Percentiles rank a stretch among this genome's conserved stretches.
Evolutionary conservation across 2,888 invertebrate genomes (phyloP).

Genomic region (Himalopsyche anomala): DNA sequence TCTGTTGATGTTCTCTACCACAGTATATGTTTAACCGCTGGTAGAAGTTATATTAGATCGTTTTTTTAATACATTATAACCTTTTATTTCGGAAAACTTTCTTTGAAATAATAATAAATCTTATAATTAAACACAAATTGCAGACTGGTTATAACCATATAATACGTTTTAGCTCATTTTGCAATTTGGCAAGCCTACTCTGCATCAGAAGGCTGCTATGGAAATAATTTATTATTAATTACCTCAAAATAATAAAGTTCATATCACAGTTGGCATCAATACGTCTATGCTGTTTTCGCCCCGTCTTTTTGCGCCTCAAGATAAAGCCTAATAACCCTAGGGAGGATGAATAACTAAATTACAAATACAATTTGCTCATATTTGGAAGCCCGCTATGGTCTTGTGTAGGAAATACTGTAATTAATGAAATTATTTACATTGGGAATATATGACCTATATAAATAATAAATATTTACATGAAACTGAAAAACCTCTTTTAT

Average conservation of each 20-base stretch:
- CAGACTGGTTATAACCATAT: background rate
- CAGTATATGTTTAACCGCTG: too few species aligned
- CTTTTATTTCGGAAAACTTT: too few species aligned
- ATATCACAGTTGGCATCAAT: constrained; percentile 33
- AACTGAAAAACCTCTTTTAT: too few species aligned
- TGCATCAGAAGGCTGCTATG: background rate
- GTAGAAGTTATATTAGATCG: too few species aligned
- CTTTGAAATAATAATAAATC: background rate
- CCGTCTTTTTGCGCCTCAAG: constrained; percentile 17
- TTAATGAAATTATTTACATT: too few species aligned
- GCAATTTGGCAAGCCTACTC: background rate
- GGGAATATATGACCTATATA: too few species aligned
- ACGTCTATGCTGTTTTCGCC: background rate
- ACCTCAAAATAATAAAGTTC: constrained; percentile 22
- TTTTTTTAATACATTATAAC: too few species aligned
- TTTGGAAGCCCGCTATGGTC: background rate
- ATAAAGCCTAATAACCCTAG: constrained; percentile 27
- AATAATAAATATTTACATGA: too few species aligned
- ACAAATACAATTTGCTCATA: constrained; percentile 12
- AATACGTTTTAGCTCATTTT: background rate
- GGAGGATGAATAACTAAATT: constrained; percentile 13
- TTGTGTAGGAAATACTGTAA: too few species aligned
- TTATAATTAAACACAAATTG: background rate
- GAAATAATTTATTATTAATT: constrained; percentile 17
- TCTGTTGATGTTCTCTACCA: too few species aligned